phyloP scores from a whole-genome alignment of 2,888 invertebrate genomes.

The Eumacrocentrus americanus region DNA sequence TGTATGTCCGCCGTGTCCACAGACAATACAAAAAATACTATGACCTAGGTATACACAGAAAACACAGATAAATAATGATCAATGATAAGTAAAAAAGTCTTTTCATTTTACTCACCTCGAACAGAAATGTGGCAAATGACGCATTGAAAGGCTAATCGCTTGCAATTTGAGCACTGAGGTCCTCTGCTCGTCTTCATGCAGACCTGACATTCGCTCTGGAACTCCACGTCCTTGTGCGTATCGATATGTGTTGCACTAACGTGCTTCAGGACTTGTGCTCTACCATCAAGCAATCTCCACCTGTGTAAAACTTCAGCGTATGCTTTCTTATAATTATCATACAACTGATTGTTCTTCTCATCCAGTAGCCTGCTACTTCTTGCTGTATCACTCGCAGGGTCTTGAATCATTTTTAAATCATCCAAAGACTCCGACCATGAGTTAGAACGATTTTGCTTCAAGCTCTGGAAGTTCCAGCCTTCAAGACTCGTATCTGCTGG shows the following conservation, averaged over 20 bases:
- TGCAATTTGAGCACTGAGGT: constrained; percentile 76
- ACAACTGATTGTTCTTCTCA: constrained; percentile 65
- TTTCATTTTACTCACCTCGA: constrained; percentile 67
- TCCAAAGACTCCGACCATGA: constrained; percentile 89
- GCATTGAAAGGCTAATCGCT: constrained; percentile 78
- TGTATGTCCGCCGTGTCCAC: constrained; percentile 94
- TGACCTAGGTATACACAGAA: constrained; percentile 63
- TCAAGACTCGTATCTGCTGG: constrained; percentile 80
- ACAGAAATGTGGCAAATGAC: constrained; percentile 86
- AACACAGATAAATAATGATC: too few species aligned
- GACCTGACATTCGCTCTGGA: constrained; percentile 74
- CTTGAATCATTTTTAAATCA: constrained; percentile 65
- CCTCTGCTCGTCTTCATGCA: constrained; percentile 73
- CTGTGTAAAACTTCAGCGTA: constrained; percentile 89
- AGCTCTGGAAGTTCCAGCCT: constrained; percentile 75
- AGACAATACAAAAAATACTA: constrained; percentile 84
- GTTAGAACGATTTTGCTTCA: constrained; percentile 78
- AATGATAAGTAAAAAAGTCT: constrained; percentile 13
- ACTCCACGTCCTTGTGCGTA: constrained; percentile 72
- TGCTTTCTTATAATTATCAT: constrained; percentile 83
- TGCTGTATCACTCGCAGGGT: constrained; percentile 50
- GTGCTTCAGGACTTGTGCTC: constrained; percentile 74
- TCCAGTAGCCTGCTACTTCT: constrained; percentile 56
- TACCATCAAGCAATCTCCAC: constrained; percentile 80
- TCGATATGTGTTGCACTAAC: constrained; percentile 62